A percentile compares a stretch with the other conserved stretches of the same genome.
These are phyloP conservation scores for Vultur gryphus DNA, from an alignment of 2,797 vertebrate species.

Conservation along the genomic window DNA sequence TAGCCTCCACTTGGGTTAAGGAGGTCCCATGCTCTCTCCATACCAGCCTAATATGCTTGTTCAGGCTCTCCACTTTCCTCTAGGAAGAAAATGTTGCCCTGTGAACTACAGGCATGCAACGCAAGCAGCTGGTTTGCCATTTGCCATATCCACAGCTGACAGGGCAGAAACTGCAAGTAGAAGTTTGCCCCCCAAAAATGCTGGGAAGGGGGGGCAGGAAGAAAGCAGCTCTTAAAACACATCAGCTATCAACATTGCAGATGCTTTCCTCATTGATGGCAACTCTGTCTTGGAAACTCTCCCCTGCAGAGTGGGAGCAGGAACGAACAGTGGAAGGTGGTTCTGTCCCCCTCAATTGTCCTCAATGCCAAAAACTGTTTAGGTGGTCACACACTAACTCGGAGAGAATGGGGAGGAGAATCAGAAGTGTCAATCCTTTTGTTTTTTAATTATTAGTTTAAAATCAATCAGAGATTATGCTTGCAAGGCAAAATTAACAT, in stretches of 20 bases:
- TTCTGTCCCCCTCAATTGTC: neutral
- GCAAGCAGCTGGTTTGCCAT: neutral
- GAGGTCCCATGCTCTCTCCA: neutral
- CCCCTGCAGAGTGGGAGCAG: neutral
- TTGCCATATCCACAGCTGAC: neutral
- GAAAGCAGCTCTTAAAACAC: neutral
- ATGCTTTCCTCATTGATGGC: neutral
- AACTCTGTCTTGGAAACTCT: neutral
- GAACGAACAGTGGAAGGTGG: neutral
- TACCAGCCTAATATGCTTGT: neutral
- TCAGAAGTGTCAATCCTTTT: neutral
- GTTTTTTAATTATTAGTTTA: neutral
- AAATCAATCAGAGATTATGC: neutral
- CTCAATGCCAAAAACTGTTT: neutral
- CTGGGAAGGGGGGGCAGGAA: neutral
- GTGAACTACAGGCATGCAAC: fast-evolving
- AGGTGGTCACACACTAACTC: neutral
- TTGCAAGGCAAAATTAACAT: neutral
- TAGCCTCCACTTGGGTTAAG: neutral
- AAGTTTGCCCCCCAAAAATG: neutral
- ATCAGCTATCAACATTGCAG: neutral
- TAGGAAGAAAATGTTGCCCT: neutral
- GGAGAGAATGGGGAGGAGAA: neutral
- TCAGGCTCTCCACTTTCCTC: neutral
- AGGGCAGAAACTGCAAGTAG: neutral